Evolutionary conservation across 2,797 vertebrate species (phyloP), one percentile per base, ranked within the genome.

Genomic region (Rousettus madagascariensis): DNA sequence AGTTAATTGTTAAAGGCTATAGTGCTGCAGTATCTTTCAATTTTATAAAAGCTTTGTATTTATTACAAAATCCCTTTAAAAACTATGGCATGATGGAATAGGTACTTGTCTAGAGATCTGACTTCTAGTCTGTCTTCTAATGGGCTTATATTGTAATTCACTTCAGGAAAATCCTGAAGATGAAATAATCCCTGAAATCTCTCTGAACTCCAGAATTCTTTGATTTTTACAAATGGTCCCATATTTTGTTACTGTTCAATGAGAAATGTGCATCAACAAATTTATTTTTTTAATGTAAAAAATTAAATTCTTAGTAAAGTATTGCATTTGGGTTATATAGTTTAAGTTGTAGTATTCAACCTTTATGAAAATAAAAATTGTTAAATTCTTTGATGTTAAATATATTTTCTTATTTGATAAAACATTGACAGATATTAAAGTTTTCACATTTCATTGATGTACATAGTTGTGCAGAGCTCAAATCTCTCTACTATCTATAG

Each of bases 341-440:
- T 24, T 43, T 92, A 79, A 17, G 26, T 91, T 87, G 6, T 86
- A 84, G 17, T 77, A 2, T n/a, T 95, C 5, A 79, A 36, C 17
- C 17, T 85, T 93, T 91, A 77, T 91, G 84, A 96, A 92, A 80
- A 30, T 75, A 72, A 79, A 80, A 72, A 83, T 79, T 77, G 59
- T 91, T 74, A 80, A 78, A 43, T 77, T 83, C 7, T 55, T 95
- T 80, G 6, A 61, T 26, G n/a, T 13, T 75, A 65, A 91, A 2
- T 93, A 0, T 79, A 17, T 72, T 96, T 91, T 22, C 69, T 72
- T 91, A 53, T 82, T 89, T 92, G 79, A 83, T 77, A 93, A 75
- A 8, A 8, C n/a, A 71, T 41, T 72, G 51, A 30, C 11, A 93
- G n/a, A 84, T 36, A 53, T 55, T 95, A 69, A 95, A 68, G 26